Evolutionary conservation across 2,797 vertebrate species (phyloP).

Genomic region (Monodelphis domestica): DNA sequence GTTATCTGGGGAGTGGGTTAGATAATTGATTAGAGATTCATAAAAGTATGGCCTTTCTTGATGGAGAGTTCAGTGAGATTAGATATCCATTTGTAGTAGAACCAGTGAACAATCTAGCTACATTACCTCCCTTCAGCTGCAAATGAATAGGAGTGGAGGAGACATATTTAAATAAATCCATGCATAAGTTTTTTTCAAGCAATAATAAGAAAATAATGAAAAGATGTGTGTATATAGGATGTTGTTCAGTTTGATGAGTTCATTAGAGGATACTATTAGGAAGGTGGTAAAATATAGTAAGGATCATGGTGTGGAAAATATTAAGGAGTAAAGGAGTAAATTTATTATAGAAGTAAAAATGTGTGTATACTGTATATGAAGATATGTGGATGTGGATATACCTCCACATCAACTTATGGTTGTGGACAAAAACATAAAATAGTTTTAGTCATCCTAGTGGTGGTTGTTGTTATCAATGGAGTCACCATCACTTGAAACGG

Average conservation of each 20-base stretch:
- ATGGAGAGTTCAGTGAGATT: too few relatives aligned
- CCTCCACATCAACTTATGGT: too few relatives aligned
- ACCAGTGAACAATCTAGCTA: not conserved
- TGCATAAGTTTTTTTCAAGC: not conserved
- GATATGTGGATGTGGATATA: too few relatives aligned
- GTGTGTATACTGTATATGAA: too few relatives aligned
- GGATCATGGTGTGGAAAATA: not conserved
- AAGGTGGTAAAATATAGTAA: not conserved
- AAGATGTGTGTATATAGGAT: too few relatives aligned
- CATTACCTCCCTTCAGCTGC: not conserved
- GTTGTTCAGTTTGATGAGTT: not conserved
- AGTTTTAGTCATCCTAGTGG: too few relatives aligned
- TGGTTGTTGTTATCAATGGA: too few relatives aligned
- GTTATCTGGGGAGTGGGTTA: too few relatives aligned
- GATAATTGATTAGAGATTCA: too few relatives aligned
- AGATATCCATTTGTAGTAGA: not conserved
- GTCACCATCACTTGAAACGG: not conserved
- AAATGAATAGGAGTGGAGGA: not conserved
- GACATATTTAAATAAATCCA: not conserved
- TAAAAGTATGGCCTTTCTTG: too few relatives aligned
- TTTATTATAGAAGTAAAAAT: not conserved
- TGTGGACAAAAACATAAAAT: too few relatives aligned
- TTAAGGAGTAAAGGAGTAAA: not conserved
- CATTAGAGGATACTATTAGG: not conserved
- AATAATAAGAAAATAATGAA: not conserved